Conservation (phyloP, 2,113 vertebrate genomes). For the Rynchops niger region DNA sequence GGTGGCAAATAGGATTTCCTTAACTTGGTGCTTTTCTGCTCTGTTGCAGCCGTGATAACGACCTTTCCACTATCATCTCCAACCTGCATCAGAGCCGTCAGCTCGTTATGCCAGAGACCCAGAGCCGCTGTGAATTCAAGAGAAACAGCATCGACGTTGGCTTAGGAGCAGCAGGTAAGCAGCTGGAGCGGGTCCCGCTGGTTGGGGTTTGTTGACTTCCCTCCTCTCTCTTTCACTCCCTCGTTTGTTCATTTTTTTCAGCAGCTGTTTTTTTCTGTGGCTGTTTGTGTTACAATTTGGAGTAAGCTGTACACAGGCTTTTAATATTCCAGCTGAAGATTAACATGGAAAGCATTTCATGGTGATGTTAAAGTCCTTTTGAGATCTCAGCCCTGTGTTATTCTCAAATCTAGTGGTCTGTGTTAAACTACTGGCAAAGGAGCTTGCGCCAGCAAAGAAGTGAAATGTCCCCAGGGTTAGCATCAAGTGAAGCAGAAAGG, state of each 20-base stretch:
- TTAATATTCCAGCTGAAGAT: background rate
- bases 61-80: constrained; percentile 94
- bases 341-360: background rate
- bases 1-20: background rate
- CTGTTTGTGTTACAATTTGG: background rate
- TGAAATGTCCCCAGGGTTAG: background rate
- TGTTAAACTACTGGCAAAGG: background rate
- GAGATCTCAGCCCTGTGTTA: background rate
- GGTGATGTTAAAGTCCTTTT: background rate
- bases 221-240: background rate
- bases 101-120: constrained; percentile 93
- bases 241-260: rapidly evolving
- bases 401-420: background rate
- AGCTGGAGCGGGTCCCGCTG: background rate
- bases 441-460: background rate
- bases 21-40: constrained; percentile 39
- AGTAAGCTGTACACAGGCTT: background rate
- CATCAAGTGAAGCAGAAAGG: constrained; percentile 44
- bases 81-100: constrained; percentile 91
- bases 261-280: background rate
- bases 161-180: constrained; percentile 88
- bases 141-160: constrained; percentile 75
- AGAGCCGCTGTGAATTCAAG: constrained; percentile 87
- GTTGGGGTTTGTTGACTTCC: background rate
- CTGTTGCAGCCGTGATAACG: constrained; percentile 86